Evolutionary conservation across 2,113 vertebrate species (phyloP).

Genomic region (Tor tambroides): DNA sequence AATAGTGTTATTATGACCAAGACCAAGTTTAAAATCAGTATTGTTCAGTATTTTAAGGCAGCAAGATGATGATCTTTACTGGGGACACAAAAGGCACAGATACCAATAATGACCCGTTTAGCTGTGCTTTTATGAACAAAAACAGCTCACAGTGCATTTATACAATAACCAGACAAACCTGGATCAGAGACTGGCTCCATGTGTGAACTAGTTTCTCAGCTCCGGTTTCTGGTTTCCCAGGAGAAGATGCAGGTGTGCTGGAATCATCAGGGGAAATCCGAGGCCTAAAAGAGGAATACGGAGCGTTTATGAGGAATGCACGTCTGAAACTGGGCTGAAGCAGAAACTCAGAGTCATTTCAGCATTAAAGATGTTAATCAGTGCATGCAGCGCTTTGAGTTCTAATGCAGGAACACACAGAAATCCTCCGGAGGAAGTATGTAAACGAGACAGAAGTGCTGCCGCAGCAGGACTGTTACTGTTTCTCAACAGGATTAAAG

Average conservation of each 20-base stretch:
- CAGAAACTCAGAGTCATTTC: not conserved
- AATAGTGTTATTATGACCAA: too few species aligned
- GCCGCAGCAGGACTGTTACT: not conserved
- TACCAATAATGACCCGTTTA: not conserved
- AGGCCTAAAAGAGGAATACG: too few species aligned
- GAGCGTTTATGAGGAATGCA: not conserved
- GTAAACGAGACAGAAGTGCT: not conserved
- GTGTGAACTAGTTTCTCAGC: not conserved
- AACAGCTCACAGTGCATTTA: not conserved
- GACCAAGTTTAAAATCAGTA: too few species aligned
- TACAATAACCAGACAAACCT: not conserved
- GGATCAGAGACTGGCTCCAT: not conserved
- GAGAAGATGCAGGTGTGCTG: not conserved
- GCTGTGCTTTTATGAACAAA: not conserved
- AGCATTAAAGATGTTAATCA: not conserved
- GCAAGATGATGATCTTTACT: too few species aligned
- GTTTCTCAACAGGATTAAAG: constrained; percentile 40
- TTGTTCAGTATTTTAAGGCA: too few species aligned
- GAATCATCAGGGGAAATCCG: not conserved
- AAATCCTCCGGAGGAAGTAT: constrained; percentile 7
- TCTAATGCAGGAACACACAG: not conserved
- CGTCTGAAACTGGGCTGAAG: constrained; percentile 29
- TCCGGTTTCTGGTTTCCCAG: not conserved
- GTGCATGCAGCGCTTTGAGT: not conserved
- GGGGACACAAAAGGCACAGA: too few species aligned